A percentile compares a stretch with the other conserved stretches of the same genome.
These are phyloP conservation scores for Papilio machaon DNA, from an alignment of 1,140 invertebrate genomes.

Conservation along the genomic window DNA sequence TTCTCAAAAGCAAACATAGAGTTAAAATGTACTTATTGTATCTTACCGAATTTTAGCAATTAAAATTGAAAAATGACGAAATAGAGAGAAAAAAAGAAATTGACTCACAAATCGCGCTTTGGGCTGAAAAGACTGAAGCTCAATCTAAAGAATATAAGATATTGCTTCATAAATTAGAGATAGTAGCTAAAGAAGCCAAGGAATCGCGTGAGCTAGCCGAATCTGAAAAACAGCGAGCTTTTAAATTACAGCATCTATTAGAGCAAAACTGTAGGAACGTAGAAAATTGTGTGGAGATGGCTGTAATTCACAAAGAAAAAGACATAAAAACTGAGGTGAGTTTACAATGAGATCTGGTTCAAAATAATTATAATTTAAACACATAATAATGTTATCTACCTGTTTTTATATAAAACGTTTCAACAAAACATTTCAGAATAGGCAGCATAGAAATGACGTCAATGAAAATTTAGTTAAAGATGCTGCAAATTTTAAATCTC, in stretches of 20 bases:
- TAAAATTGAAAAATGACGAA: conserved; percentile 54
- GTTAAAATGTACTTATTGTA: neutral
- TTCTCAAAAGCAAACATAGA: neutral
- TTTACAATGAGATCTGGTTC: neutral
- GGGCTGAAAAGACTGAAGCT: conserved; percentile 62
- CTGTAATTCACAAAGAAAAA: conserved; percentile 26
- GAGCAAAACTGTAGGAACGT: conserved; percentile 49
- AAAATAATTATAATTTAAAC: conserved; percentile 20
- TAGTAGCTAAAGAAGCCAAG: conserved; percentile 63
- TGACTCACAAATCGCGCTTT: conserved; percentile 64
- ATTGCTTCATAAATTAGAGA: conserved; percentile 68
- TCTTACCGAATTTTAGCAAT: conserved; percentile 45
- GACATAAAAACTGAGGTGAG: conserved; percentile 18
- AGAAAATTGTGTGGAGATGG: conserved; percentile 9
- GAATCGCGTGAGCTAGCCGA: conserved; percentile 64
- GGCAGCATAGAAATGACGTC: neutral
- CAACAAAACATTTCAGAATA: conserved; percentile 21
- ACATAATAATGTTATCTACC: neutral
- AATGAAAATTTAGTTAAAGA: conserved; percentile 19
- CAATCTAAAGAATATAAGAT: conserved; percentile 69
- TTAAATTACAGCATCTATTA: conserved; percentile 59
- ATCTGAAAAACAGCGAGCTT: conserved; percentile 59
- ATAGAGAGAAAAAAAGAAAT: conserved; percentile 59
- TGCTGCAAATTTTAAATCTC: conserved; percentile 30
- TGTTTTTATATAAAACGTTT: neutral